phyloP scores from a whole-genome alignment of 2,797 vertebrate species.

The Hoplostethus mediterraneus region DNA sequence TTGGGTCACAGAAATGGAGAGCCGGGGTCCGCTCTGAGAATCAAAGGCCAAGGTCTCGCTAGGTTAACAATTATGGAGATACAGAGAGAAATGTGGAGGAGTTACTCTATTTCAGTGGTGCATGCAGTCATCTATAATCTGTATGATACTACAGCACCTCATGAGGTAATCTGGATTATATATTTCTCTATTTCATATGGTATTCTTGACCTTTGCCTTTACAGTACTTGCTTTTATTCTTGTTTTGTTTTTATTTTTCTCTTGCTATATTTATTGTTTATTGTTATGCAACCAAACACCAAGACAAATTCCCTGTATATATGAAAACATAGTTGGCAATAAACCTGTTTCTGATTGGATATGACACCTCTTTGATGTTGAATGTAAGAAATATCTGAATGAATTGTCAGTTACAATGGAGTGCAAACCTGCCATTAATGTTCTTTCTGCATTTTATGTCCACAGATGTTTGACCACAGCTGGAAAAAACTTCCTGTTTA shows the following conservation, averaged over 20 bases:
- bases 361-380: conserved; percentile 37
- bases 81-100: not conserved
- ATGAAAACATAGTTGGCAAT: no score
- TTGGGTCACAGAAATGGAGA: conserved; percentile 53
- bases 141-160: not conserved
- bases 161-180: conserved; percentile 30
- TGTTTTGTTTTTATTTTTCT: no score
- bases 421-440: not conserved
- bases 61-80: not conserved
- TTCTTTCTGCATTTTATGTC: not conserved
- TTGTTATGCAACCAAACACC: no score
- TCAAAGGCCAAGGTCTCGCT: conserved; percentile 54
- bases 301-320: no score
- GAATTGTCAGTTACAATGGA: not conserved
- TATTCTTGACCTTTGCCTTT: no score
- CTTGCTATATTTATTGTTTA: no score
- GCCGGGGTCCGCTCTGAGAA: conserved; percentile 21
- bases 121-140: conserved; percentile 15
- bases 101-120: conserved; percentile 7
- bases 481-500: not conserved
- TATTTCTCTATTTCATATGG: no score
- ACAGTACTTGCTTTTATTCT: no score
- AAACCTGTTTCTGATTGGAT: no score
- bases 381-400: not conserved
- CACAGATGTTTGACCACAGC: conserved; percentile 8